Conservation (phyloP, 2,797 vertebrate genomes). For the Pygocentrus nattereri region DNA sequence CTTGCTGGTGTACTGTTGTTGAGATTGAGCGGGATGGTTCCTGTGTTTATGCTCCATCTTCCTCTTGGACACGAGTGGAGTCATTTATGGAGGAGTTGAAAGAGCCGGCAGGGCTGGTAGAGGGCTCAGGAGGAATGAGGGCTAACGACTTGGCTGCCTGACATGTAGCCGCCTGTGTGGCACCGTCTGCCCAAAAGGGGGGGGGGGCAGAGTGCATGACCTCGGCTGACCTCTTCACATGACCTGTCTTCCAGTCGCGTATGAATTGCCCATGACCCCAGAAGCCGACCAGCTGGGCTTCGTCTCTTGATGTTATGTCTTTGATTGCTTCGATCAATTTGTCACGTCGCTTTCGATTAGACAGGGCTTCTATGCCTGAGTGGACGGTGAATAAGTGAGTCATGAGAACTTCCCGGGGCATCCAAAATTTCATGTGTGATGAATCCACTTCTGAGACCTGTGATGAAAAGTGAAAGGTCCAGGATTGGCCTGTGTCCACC, state of each 20-base stretch:
- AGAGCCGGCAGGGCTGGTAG: constrained; percentile 1
- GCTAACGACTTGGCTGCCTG: background rate
- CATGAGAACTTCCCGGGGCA: constrained; percentile 2
- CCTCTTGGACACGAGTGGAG: constrained; percentile 25
- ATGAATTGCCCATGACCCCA: background rate
- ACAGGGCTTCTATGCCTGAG: background rate
- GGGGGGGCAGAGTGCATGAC: background rate
- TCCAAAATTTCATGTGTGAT: constrained; percentile 17
- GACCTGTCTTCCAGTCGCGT: background rate
- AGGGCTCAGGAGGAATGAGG: background rate
- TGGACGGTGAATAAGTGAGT: constrained; percentile 8
- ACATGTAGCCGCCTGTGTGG: constrained; percentile 25
- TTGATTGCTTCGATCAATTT: constrained; percentile 31
- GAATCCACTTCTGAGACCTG: background rate
- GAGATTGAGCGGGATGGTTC: background rate
- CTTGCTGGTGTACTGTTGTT: background rate
- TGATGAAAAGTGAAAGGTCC: constrained; percentile 19
- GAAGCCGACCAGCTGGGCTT: constrained; percentile 3
- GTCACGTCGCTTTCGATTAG: constrained; percentile 29
- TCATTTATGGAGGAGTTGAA: constrained; percentile 5
- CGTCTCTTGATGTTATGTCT: constrained; percentile 7
- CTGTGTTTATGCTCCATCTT: constrained; percentile 43
- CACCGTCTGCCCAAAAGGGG: constrained; percentile 1
- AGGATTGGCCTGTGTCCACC: constrained; percentile 8
- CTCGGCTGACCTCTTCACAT: constrained; percentile 1